Percentiles rank a stretch among this genome's conserved stretches.
These are phyloP conservation scores for Pachycephala philippinensis DNA, from an alignment of 2,113 vertebrate species.

Conservation along the genomic window DNA sequence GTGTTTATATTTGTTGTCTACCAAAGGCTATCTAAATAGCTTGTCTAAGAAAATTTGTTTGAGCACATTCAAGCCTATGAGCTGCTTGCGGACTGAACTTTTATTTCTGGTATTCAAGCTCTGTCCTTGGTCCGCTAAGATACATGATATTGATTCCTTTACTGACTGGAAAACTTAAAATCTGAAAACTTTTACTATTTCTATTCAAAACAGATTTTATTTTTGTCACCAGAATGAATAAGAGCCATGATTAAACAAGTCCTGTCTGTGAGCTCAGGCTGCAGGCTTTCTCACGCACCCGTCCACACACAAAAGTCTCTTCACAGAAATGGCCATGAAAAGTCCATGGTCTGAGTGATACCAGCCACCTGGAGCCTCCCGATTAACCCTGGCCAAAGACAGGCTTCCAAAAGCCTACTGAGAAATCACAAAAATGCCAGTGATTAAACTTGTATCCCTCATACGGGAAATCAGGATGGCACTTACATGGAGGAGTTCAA, in stretches of 20 bases:
- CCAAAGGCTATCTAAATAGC: neutral
- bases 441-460: neutral
- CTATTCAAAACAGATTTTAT: neutral
- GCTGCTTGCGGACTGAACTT: neutral
- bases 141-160: neutral
- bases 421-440: neutral
- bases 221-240: neutral
- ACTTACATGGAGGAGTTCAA: neutral
- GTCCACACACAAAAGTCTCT: neutral
- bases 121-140: neutral
- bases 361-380: neutral
- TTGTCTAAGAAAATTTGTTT: neutral
- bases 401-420: neutral
- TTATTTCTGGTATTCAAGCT: neutral
- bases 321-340: neutral
- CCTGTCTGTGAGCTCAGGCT: neutral
- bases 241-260: neutral
- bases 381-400: neutral
- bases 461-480: fast-evolving
- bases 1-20: neutral
- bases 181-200: neutral
- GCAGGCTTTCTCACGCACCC: neutral
- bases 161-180: neutral
- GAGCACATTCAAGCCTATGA: neutral
- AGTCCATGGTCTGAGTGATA: neutral